Conservation (phyloP, 2,888 invertebrate species). For the Rapana venosa region DNA sequence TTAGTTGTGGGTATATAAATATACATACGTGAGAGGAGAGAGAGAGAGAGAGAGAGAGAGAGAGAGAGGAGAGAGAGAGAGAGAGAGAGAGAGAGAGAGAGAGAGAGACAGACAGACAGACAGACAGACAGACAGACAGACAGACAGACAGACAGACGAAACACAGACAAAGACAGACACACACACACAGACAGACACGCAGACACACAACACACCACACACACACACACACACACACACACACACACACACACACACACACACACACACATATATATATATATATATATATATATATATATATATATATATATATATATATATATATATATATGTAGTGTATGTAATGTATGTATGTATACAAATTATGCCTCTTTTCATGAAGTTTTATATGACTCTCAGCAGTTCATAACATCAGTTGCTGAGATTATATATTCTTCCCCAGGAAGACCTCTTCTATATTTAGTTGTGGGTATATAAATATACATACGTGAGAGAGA, state of each 20-base stretch:
- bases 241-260: slow-evolving; percentile 15
- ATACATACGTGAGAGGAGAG: too few species aligned
- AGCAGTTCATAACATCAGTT: too few species aligned
- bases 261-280: background rate
- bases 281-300: background rate
- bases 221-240: slow-evolving; percentile 14
- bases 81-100: slow-evolving; percentile 18
- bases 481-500: too few species aligned
- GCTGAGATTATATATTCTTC: too few species aligned
- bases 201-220: background rate
- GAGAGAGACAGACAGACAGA: background rate
- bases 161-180: background rate
- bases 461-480: too few species aligned
- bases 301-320: background rate
- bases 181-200: background rate
- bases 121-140: background rate
- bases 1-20: too few species aligned
- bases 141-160: background rate
- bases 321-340: too few species aligned
- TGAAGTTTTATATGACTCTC: too few species aligned
- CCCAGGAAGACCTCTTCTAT: too few species aligned
- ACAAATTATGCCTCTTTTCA: too few species aligned
- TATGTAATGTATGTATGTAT: too few species aligned
- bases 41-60: background rate
- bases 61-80: slow-evolving; percentile 5